Conservation (phyloP, 2,797 vertebrate genomes). For the Taeniopygia guttata region DNA sequence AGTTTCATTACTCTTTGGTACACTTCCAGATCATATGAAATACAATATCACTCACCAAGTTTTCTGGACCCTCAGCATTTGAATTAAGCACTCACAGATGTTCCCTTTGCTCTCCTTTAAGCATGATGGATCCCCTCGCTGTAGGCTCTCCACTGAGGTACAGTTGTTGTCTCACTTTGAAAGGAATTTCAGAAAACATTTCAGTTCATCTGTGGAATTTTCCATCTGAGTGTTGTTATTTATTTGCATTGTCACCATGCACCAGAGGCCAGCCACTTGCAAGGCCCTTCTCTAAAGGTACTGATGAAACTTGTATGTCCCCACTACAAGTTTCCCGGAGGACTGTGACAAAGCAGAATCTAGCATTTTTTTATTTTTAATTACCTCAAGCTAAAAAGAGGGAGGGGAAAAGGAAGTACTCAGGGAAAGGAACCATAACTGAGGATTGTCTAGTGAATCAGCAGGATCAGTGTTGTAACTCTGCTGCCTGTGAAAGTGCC, state of each 20-base stretch:
- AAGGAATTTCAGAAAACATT: constrained; percentile 16
- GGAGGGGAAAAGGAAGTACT: neutral
- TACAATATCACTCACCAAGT: neutral
- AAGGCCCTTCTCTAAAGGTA: neutral
- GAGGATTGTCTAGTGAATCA: neutral
- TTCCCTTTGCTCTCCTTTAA: neutral
- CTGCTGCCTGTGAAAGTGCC: neutral
- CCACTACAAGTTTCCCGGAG: neutral
- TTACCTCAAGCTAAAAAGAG: neutral
- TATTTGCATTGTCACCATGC: neutral
- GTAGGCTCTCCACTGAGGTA: neutral
- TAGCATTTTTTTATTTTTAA: neutral
- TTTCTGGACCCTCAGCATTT: neutral
- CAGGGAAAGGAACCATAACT: neutral
- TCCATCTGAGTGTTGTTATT: neutral
- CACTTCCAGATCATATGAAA: constrained; percentile 25
- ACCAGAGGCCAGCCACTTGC: neutral
- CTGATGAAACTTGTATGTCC: neutral
- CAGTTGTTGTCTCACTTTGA: constrained; percentile 3
- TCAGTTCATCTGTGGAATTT: neutral
- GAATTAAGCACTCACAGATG: constrained; percentile 45
- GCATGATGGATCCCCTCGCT: neutral
- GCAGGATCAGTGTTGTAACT: neutral
- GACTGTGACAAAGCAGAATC: neutral
- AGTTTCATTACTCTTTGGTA: constrained; percentile 17